Conservation (phyloP, 2,888 invertebrate species). For the Melanchra persicariae region DNA sequence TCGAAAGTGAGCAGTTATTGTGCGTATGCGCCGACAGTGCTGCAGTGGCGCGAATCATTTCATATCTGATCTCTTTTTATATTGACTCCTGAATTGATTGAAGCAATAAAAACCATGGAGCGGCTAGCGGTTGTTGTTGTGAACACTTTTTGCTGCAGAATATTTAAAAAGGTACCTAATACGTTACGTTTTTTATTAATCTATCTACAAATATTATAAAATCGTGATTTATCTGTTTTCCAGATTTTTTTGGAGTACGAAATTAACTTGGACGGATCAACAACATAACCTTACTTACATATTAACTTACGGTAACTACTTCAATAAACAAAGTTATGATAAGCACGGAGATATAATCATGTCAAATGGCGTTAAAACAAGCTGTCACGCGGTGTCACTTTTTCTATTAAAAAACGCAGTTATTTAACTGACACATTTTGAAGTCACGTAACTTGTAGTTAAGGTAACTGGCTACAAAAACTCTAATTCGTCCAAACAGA, state of each 20-base stretch:
- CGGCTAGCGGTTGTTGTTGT: neutral
- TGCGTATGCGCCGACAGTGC: conserved; percentile 41
- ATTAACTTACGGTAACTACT: too few relatives aligned
- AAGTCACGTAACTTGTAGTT: conserved; percentile 18
- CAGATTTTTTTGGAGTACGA: too few relatives aligned
- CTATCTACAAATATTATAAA: too few relatives aligned
- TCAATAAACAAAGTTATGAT: too few relatives aligned
- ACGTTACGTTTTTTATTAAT: too few relatives aligned
- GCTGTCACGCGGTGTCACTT: neutral
- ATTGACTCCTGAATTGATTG: conserved; percentile 3
- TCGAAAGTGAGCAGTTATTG: conserved; percentile 52
- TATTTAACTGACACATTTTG: neutral
- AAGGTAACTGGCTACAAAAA: neutral
- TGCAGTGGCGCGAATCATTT: conserved; percentile 29
- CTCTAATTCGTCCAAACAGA: neutral
- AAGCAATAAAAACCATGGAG: neutral
- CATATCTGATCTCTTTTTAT: conserved; percentile 42
- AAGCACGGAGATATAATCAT: too few relatives aligned
- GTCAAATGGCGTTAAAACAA: neutral
- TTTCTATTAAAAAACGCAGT: conserved; percentile 10
- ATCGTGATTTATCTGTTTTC: too few relatives aligned
- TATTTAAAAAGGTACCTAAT: too few relatives aligned
- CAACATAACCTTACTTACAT: too few relatives aligned
- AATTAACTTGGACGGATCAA: too few relatives aligned
- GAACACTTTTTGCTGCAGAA: too few relatives aligned